A percentile compares a stretch with the other conserved stretches of the same genome.
Evolutionary conservation across 2,113 vertebrate genomes (phyloP).

Genomic region (Tiliqua scincoides): DNA sequence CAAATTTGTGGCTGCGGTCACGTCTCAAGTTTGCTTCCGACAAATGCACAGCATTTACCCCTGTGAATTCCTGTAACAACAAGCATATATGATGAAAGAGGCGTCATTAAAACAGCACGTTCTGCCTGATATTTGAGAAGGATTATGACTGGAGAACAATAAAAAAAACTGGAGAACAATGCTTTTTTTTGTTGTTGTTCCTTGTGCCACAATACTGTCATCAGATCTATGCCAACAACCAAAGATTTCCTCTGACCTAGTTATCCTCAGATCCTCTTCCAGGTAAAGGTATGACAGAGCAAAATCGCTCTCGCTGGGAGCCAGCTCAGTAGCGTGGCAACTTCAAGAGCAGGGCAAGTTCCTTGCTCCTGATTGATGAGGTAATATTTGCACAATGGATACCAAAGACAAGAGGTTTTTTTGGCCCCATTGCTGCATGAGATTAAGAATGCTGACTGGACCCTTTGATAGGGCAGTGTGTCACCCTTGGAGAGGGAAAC

Average conservation of each 20-base stretch:
- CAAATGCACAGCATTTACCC: neutral
- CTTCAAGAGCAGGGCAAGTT: neutral
- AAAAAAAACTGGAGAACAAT: too few species aligned
- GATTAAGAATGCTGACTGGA: neutral
- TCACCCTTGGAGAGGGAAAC: neutral
- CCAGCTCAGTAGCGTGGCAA: slow-evolving; percentile 3
- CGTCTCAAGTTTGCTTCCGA: too few species aligned
- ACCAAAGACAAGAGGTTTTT: neutral
- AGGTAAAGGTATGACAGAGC: neutral
- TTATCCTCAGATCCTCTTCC: neutral
- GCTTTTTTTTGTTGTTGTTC: neutral
- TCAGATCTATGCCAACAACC: neutral
- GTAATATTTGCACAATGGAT: slow-evolving; percentile 3
- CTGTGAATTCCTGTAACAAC: neutral
- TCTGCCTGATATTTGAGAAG: neutral
- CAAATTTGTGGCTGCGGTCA: too few species aligned
- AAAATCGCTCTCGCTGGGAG: neutral
- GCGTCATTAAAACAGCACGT: neutral
- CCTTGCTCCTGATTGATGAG: neutral
- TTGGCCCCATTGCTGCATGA: neutral
- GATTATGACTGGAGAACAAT: neutral
- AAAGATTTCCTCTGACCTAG: neutral
- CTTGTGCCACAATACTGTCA: too few species aligned
- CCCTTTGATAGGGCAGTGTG: neutral
- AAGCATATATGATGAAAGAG: neutral